Evolutionary conservation across 1,140 invertebrate genomes (phyloP), one percentile per base, ranked within the genome.

Genomic region (Drosophila paulistorum): DNA sequence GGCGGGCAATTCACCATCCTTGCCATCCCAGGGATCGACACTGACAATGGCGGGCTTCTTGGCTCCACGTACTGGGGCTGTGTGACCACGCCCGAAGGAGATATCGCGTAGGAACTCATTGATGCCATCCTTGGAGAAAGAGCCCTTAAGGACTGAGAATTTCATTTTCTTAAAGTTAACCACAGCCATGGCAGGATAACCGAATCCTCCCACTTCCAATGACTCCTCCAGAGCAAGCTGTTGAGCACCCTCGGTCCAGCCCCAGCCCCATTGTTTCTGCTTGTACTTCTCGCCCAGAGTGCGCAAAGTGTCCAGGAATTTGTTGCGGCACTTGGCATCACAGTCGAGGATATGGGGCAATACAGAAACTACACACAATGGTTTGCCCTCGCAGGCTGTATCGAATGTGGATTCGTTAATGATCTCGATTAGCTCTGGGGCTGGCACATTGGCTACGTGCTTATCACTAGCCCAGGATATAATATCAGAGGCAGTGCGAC

Each of bases 281-380:
- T 99, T 99, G 93, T 96, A 99, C 92, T 98, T 98, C 45, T 99
- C 97, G 14, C 95, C 98, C 45, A 98, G 93, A 3, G 94, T 92
- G 17, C 94, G 95, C 0, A 99, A 93, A 4, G 95, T 95, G 9
- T 95, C 92, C 10, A 99, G 92, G 93, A 99, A 99, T 4, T 94
- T 93, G 92, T 99, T 99, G 79, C 99, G 94, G 91, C 99, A 99
- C 20, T 96, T 94, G 0, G 98, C 94, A 91, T 99, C 97, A 92
- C 99, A 99, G 93, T 99, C 99, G 6, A 99, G 94, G 77, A 99
- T 99, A 90, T 99, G 97, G 0, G 99, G 99, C 59, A 99, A 92
- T 7, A 99, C 95, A 2, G 98, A 96, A 39, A 99, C 94, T 20
- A 99, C 95, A 92, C 99, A 99, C 3, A 99, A 93, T 26, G 97